Conservation (phyloP, 2,113 vertebrate species). For the Brachirus orientalis region DNA sequence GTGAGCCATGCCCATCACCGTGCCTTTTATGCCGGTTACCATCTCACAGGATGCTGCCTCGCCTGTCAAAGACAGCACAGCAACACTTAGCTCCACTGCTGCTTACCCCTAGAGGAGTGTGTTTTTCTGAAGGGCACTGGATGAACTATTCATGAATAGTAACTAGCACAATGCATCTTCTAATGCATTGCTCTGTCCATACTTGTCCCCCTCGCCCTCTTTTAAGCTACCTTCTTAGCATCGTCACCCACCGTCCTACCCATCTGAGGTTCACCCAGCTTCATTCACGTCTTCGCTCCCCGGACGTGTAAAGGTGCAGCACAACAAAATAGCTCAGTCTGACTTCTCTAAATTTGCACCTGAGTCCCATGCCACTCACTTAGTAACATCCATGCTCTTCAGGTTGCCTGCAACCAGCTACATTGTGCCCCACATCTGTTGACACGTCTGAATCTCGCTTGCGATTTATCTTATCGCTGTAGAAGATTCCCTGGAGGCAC, state of each 20-base stretch:
- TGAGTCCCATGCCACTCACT: conserved; percentile 13
- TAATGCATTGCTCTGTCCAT: conserved; percentile 49
- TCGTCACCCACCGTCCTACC: conserved; percentile 48
- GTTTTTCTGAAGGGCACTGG: conserved; percentile 76
- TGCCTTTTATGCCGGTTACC: conserved; percentile 74
- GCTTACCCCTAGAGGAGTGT: conserved; percentile 66
- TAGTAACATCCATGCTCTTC: conserved; percentile 40
- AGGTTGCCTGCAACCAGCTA: conserved; percentile 42
- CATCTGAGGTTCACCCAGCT: conserved; percentile 26
- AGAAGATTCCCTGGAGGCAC: conserved; percentile 52
- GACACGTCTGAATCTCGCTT: conserved; percentile 46
- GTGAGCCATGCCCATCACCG: conserved; percentile 67
- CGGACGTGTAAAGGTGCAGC: conserved; percentile 28
- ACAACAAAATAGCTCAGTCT: conserved; percentile 40
- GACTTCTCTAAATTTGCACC: conserved; percentile 52
- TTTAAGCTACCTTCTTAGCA: conserved; percentile 30
- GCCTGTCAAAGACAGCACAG: conserved; percentile 62
- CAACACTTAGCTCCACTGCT: conserved; percentile 59
- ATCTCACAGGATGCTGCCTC: conserved; percentile 70
- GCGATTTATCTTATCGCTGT: conserved; percentile 52
- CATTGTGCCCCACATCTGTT: conserved; percentile 46
- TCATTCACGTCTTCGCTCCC: conserved; percentile 50
- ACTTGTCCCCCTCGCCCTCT: conserved; percentile 10
- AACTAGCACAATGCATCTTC: conserved; percentile 58
- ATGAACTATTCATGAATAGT: conserved; percentile 76